Evolutionary conservation across 2,888 invertebrate genomes (phyloP).

Genomic region (Cerastis leucographa): DNA sequence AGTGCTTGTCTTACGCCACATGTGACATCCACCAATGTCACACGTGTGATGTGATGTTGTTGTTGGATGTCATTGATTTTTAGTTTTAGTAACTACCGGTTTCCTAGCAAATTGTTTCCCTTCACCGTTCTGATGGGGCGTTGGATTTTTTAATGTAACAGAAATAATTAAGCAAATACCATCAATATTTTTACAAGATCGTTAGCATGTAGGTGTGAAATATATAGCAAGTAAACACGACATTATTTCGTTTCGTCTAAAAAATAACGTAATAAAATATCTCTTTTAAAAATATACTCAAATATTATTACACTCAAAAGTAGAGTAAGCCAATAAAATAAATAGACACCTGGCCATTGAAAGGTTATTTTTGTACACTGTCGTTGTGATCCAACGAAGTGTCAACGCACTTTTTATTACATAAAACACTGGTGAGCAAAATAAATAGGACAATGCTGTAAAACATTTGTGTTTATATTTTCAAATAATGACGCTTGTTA

Average conservation of each 20-base stretch:
- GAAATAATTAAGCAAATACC: not conserved
- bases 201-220: not conserved
- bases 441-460: slow-evolving; percentile 19
- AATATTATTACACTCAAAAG: slow-evolving; percentile 24
- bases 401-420: slow-evolving; percentile 55
- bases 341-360: slow-evolving; percentile 52
- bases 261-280: not conserved
- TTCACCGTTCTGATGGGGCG: not conserved
- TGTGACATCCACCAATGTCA: no score
- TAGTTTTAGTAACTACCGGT: not conserved
- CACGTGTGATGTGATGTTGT: no score
- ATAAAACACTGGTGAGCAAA: slow-evolving; percentile 30
- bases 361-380: slow-evolving; percentile 48
- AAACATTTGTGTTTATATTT: not conserved
- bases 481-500: not conserved
- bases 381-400: slow-evolving; percentile 29
- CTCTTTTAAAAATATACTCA: not conserved
- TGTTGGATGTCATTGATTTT: not conserved
- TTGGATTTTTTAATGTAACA: not conserved
- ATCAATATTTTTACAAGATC: not conserved
- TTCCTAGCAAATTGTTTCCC: not conserved
- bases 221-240: not conserved
- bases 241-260: not conserved
- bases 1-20: no score
- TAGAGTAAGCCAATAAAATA: slow-evolving; percentile 45